phyloP scores from a whole-genome alignment of 2,113 vertebrate genomes.

The Glareola pratincola region DNA sequence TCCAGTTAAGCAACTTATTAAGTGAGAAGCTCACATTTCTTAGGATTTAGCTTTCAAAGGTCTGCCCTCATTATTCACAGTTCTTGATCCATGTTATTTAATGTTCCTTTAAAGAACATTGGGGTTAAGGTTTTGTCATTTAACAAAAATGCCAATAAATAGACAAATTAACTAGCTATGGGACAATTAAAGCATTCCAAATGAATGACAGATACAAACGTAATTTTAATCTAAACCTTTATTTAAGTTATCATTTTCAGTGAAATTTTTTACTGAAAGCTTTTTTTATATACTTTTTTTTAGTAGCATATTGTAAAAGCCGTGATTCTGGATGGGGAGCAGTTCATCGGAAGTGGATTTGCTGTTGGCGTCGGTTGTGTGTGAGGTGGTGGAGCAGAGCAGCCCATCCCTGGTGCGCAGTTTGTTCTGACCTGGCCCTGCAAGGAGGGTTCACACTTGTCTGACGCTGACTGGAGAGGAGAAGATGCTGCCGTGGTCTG shows the following conservation, averaged over 20 bases:
- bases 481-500: accelerated
- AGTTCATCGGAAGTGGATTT: not conserved
- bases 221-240: not conserved
- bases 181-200: not conserved
- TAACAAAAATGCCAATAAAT: not conserved
- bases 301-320: not conserved
- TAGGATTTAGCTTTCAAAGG: slow-evolving; percentile 39
- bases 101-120: not conserved
- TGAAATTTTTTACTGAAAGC: not conserved
- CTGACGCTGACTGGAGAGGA: accelerated
- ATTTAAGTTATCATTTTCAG: not conserved
- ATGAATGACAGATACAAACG: not conserved
- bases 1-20: slow-evolving; percentile 34
- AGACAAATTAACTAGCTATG: too few species aligned
- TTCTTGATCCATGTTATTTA: slow-evolving; percentile 36
- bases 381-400: accelerated
- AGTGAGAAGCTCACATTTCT: not conserved
- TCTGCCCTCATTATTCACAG: not conserved
- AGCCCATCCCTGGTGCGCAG: accelerated
- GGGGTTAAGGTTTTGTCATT: not conserved
- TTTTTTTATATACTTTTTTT: not conserved
- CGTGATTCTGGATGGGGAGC: accelerated
- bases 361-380: too few species aligned
- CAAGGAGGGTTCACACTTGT: not conserved
- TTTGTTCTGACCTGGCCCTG: not conserved